phyloP scores from a whole-genome alignment of 2,888 invertebrate species.

The Lydus trimaculatus region DNA sequence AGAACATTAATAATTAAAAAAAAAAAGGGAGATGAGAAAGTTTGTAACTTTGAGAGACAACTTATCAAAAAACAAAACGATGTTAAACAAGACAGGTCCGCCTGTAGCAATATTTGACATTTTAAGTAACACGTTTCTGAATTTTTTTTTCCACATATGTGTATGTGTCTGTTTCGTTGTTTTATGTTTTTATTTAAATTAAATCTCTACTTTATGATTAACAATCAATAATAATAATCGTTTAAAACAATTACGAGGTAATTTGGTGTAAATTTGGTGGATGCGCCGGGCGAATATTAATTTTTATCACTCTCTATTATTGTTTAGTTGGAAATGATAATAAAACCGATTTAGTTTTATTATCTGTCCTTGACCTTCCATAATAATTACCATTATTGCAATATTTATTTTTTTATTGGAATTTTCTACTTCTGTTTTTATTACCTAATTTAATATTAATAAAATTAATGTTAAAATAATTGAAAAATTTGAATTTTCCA shows the following conservation, averaged over 20 bases:
- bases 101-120: too few relatives aligned
- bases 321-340: too few relatives aligned
- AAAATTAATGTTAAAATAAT: not conserved
- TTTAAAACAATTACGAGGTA: not conserved
- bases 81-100: too few relatives aligned
- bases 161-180: not conserved
- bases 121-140: too few relatives aligned
- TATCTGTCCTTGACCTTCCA: not conserved
- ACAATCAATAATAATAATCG: not conserved
- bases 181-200: not conserved
- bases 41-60: too few relatives aligned
- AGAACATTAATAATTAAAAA: too few relatives aligned
- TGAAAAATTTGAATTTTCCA: not conserved
- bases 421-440: too few relatives aligned
- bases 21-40: too few relatives aligned
- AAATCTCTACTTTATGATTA: not conserved
- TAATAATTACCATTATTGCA: not conserved
- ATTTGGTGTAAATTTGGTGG: slow-evolving; percentile 13
- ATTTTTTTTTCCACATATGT: too few relatives aligned
- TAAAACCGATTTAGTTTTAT: not conserved
- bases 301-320: not conserved
- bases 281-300: slow-evolving; percentile 15
- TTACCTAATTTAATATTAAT: too few relatives aligned
- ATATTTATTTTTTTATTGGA: too few relatives aligned
- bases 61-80: too few relatives aligned